These are phyloP conservation scores for Bujurquina vittata DNA, from an alignment of 2,113 vertebrate genomes.

Conservation along the genomic window DNA sequence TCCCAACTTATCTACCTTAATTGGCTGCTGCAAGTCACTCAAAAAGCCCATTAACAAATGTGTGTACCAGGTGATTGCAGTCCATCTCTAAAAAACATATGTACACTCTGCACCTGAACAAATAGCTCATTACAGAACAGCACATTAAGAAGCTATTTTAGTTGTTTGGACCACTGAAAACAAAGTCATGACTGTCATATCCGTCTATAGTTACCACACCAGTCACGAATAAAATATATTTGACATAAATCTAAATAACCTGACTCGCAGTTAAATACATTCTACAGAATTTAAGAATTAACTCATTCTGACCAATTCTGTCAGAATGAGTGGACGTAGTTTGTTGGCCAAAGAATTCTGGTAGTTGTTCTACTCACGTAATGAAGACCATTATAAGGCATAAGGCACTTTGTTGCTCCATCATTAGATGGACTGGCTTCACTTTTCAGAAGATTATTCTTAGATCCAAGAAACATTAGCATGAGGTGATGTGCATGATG, in stretches of 20 bases:
- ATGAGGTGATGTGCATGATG: background rate
- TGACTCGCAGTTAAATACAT: background rate
- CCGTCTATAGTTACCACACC: background rate
- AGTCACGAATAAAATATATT: background rate
- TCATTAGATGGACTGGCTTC: too few species aligned
- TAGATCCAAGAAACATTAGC: background rate
- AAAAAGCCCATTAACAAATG: background rate
- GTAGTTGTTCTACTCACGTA: background rate
- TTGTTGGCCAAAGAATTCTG: background rate
- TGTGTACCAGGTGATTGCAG: background rate
- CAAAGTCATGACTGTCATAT: background rate
- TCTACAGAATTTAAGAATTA: background rate
- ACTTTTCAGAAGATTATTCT: background rate
- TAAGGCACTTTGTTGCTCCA: too few species aligned
- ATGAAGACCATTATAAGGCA: background rate
- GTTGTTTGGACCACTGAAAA: background rate
- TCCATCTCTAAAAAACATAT: background rate
- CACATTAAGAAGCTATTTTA: background rate
- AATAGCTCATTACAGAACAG: background rate
- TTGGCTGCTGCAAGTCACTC: background rate
- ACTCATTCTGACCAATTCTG: background rate
- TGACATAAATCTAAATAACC: background rate
- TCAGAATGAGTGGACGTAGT: background rate
- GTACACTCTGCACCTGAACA: background rate
- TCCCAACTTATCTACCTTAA: background rate